Evolutionary conservation across 2,113 vertebrate species (phyloP).

Genomic region (Carlito syrichta): DNA sequence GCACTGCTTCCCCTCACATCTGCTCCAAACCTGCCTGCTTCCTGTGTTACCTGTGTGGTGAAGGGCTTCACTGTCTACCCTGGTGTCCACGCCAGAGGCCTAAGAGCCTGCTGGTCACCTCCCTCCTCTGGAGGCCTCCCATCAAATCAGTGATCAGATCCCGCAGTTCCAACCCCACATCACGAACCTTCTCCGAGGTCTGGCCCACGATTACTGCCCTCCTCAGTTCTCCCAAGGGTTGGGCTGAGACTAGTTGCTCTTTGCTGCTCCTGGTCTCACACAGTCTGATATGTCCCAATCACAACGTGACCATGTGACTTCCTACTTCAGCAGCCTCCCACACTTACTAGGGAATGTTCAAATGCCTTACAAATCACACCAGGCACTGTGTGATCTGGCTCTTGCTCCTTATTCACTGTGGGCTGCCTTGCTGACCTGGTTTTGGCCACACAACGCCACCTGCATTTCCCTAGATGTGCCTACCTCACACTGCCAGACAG

Average conservation of each 20-base stretch:
- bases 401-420: neutral
- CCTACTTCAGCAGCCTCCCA: neutral
- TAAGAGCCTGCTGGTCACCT: neutral
- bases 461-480: neutral
- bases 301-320: neutral
- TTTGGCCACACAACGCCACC: neutral
- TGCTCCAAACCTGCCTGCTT: neutral
- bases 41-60: neutral
- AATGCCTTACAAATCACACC: neutral
- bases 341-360: neutral
- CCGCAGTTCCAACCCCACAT: neutral
- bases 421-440: neutral
- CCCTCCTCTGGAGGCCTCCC: neutral
- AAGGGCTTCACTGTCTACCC: neutral
- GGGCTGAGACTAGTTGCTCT: neutral
- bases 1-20: neutral
- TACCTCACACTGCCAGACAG: neutral
- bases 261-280: neutral
- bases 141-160: neutral
- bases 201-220: neutral
- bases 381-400: neutral
- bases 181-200: neutral
- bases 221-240: neutral
- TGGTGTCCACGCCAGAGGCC: neutral
- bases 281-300: neutral